A percentile compares a stretch with the other conserved stretches of the same genome.
Conservation (phyloP, 1,140 invertebrate species). For the Cheumatopsyche charites region DNA sequence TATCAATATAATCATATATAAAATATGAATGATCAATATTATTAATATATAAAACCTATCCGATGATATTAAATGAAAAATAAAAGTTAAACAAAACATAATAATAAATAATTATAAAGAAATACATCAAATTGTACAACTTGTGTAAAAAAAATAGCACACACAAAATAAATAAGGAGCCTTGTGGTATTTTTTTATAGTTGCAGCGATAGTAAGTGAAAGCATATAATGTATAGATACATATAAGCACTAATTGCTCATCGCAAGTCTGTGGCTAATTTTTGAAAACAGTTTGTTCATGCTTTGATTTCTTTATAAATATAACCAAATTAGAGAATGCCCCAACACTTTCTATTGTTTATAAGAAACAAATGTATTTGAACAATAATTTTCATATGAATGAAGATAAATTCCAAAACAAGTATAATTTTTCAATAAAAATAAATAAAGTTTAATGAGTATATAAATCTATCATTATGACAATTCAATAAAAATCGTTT, state of each 20-base stretch:
- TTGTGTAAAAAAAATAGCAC: background rate
- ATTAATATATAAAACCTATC: constrained; percentile 11
- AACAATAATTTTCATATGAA: no score
- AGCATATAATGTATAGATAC: no score
- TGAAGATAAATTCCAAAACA: no score
- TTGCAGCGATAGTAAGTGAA: no score
- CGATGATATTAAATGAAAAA: constrained; percentile 42
- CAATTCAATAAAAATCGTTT: no score
- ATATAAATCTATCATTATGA: no score
- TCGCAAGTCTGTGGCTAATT: background rate
- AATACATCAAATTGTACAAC: constrained; percentile 1
- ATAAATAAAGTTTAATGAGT: no score
- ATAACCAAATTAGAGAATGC: background rate
- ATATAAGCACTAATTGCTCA: no score
- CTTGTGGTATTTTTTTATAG: no score
- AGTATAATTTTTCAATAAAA: no score
- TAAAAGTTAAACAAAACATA: constrained; percentile 15
- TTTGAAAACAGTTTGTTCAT: background rate
- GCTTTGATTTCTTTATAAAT: background rate
- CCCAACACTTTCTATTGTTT: background rate
- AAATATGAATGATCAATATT: constrained; percentile 2
- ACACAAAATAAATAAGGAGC: no score
- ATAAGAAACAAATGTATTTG: no score
- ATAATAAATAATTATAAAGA: constrained; percentile 20
- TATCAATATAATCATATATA: constrained; percentile 22